Conservation (phyloP, 2,113 vertebrate genomes). For the Ondatra zibethicus region DNA sequence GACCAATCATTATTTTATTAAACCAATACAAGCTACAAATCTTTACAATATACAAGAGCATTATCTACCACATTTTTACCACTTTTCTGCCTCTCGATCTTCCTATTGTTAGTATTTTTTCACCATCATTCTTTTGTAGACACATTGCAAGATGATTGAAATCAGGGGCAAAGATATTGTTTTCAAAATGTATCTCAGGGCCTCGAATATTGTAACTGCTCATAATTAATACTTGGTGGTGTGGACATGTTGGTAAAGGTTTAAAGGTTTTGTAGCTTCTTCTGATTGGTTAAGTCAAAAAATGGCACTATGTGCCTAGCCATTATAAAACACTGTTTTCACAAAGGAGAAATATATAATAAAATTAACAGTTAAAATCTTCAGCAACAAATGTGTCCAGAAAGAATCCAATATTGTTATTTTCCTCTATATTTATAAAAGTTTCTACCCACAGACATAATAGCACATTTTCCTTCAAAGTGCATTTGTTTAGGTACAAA, state of each 20-base stretch:
- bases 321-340: not conserved
- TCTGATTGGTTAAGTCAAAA: not conserved
- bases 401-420: not conserved
- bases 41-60: no score
- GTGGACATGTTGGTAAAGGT: not conserved
- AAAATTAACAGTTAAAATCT: not conserved
- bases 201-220: not conserved
- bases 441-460: not conserved
- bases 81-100: not conserved
- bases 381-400: not conserved
- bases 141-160: not conserved
- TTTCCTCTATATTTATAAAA: not conserved
- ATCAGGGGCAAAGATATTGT: not conserved
- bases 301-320: not conserved
- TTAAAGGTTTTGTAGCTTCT: not conserved
- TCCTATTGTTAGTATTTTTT: not conserved
- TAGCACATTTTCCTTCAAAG: not conserved
- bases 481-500: not conserved
- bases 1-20: no score
- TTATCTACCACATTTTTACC: not conserved
- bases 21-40: no score
- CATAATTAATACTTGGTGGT: not conserved
- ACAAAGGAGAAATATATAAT: not conserved
- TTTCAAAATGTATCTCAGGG: not conserved
- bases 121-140: not conserved